These are phyloP conservation scores for Polypterus bichir DNA, from an alignment of 2,113 vertebrate genomes.

Conservation along the genomic window DNA sequence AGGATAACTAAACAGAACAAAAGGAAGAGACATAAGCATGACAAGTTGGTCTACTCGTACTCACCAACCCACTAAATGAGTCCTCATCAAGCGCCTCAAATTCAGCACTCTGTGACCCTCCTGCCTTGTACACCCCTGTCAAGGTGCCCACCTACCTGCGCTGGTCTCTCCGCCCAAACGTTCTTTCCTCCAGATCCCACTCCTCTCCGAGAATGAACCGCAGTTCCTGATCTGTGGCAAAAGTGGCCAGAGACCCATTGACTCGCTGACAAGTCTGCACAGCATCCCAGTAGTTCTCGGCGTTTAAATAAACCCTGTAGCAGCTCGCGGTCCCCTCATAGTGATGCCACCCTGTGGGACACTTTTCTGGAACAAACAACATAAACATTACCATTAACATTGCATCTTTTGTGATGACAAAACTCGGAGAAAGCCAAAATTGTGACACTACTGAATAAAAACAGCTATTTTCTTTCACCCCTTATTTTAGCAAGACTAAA, in stretches of 20 bases:
- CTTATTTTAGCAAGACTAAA: too few species aligned
- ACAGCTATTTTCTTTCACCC: too few species aligned
- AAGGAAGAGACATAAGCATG: too few species aligned
- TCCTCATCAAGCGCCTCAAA: too few species aligned
- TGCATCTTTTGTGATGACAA: background rate
- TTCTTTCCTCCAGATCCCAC: slow-evolving; percentile 79
- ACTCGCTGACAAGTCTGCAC: slow-evolving; percentile 87
- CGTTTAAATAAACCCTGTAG: slow-evolving; percentile 81
- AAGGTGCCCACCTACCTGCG: slow-evolving; percentile 47
- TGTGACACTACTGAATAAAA: background rate
- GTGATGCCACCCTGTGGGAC: slow-evolving; percentile 90
- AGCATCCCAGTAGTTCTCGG: slow-evolving; percentile 94
- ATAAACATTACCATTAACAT: slow-evolving; percentile 29
- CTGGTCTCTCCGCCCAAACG: slow-evolving; percentile 74
- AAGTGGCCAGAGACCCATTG: slow-evolving; percentile 85
- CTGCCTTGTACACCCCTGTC: too few species aligned
- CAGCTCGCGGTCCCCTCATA: slow-evolving; percentile 96
- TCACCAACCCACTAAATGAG: too few species aligned
- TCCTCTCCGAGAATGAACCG: slow-evolving; percentile 88
- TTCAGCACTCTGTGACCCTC: too few species aligned
- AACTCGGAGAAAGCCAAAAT: slow-evolving; percentile 30
- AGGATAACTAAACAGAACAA: too few species aligned
- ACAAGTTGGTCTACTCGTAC: too few species aligned
- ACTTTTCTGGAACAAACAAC: slow-evolving; percentile 74
- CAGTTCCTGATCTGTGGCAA: slow-evolving; percentile 87